Conservation (phyloP, 2,888 invertebrate species). For the Athrips mouffetella region DNA sequence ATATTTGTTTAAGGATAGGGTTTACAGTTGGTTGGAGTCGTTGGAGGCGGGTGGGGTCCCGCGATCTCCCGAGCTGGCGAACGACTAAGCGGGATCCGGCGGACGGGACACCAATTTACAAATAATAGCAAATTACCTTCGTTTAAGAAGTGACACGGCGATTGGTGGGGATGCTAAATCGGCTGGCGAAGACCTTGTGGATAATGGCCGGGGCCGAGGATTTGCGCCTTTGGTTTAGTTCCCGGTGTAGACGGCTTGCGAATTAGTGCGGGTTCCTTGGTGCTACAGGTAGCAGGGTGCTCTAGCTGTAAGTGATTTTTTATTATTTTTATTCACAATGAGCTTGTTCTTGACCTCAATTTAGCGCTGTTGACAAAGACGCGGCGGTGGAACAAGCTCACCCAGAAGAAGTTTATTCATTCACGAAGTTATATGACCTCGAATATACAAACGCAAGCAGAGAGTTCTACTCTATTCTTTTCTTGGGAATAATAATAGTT, state of each 20-base stretch:
- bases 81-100: slow-evolving; percentile 62
- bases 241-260: slow-evolving; percentile 48
- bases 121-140: slow-evolving; percentile 77
- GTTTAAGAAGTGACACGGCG: slow-evolving; percentile 75
- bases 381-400: too few species aligned
- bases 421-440: too few species aligned
- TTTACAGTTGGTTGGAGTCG: slow-evolving; percentile 40
- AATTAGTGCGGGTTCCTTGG: slow-evolving; percentile 36
- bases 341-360: background rate
- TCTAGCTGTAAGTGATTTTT: slow-evolving; percentile 36
- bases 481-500: too few species aligned
- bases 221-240: slow-evolving; percentile 58
- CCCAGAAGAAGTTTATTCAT: too few species aligned
- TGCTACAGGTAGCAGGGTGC: slow-evolving; percentile 10
- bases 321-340: slow-evolving; percentile 23
- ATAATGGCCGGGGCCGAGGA: slow-evolving; percentile 60
- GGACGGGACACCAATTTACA: slow-evolving; percentile 74
- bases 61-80: slow-evolving; percentile 51
- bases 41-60: slow-evolving; percentile 56
- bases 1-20: slow-evolving; percentile 62
- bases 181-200: slow-evolving; percentile 74
- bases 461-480: too few species aligned
- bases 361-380: too few species aligned
- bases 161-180: slow-evolving; percentile 77
- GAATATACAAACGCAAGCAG: too few species aligned